Evolutionary conservation across 2,888 invertebrate genomes (phyloP), one percentile per base, ranked within the genome.

Genomic region (Amphipyra berbera): DNA sequence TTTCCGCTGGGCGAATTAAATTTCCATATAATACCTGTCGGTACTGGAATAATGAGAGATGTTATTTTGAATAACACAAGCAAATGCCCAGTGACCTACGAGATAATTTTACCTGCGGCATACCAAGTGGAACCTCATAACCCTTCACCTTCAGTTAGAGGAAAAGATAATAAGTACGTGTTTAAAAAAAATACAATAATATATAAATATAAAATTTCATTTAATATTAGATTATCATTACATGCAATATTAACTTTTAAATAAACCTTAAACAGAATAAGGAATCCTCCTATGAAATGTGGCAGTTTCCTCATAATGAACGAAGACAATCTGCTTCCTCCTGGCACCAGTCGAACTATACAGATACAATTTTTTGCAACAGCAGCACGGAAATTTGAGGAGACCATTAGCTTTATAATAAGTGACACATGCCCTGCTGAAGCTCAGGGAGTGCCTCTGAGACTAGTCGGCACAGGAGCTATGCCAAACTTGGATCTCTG

Each of bases 21-120:
- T 82, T 96, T 96, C 78, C 95, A 96, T 47, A 90, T 96, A 8
- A 92, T 96, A 76, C 85, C 95, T 12, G 89, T 96, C 6, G 95
- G 94, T 8, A 94, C 92, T 7, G 90, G 90, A 27, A 95, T 95
- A 60, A 87, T 84, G n/a, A 92, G 95, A 81, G 94, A 95, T 21
- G 91, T 96, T 0, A 93, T 95, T 57, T 83, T 96, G 27, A 95
- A 95, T 72, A 96, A 96, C 80, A 95, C 88, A 0, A 96, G 96
- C 66, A 94, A 94, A 83, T 96, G 96, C 80, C 93, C 95, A 0
- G 94, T 96, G 10, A 91, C 91, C 0, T 96, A 95, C 65, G 90
- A 91, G 72, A 93, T 95, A 47, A 74, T 90, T 55, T 69, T 95
- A 47, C 94, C 94, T 12, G 40, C 61, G 5, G 57, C 86, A 69